Base-by-base conservation (phyloP, 2,113 vertebrate genomes). In the Choloepus hoffmanni region DNA sequence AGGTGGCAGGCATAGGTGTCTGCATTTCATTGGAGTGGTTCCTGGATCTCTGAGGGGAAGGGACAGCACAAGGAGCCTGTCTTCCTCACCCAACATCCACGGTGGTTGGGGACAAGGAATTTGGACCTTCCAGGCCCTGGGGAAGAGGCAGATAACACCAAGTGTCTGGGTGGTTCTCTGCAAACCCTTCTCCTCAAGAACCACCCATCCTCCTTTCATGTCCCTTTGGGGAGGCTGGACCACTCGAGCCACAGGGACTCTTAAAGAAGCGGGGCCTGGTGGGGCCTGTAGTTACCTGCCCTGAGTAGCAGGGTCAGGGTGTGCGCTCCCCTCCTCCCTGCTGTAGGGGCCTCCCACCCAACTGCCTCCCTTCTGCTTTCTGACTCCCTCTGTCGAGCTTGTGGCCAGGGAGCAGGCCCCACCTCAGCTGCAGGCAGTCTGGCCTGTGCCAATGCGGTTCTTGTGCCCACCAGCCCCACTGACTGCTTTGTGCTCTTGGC, bases 1-100 rank as follows among this genome's bases (percentile, higher is more conserved):
- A 33, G 92, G 86, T 16, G 24, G 79, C 94, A 92, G 96, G 95
- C 89, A 2, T 4, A 26, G 81, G 83, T 6, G 48, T 86, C 87
- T 78, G 79, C 15, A 11, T 81, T 68, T 84, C 76, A 70, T 43
- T 45, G 70, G 93, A 81, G 87, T 45, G 77, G 79, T 72, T 76
- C 60, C 83, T 89, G 93, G 83, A 92, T 86, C 70, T 86, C 84
- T 33, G 68, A 86, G 81, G 87, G 82, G 93, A 68, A 89, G 81
- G 89, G 62, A 72, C 11, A 77, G 73, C 89, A 60, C 85, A 92
- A 70, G 77, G 77, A 60, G 74, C 63, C 78, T 86, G 79, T 72
- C 26, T 30, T 94, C 63, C 78, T 96, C 78, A 62, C 53, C 36
- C 48, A 86, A 28, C 63, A 78, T 13, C 3, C 48, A 40, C 85